Evolutionary conservation across 1,140 invertebrate genomes (phyloP).

Genomic region (Geopemphigus sp.): DNA sequence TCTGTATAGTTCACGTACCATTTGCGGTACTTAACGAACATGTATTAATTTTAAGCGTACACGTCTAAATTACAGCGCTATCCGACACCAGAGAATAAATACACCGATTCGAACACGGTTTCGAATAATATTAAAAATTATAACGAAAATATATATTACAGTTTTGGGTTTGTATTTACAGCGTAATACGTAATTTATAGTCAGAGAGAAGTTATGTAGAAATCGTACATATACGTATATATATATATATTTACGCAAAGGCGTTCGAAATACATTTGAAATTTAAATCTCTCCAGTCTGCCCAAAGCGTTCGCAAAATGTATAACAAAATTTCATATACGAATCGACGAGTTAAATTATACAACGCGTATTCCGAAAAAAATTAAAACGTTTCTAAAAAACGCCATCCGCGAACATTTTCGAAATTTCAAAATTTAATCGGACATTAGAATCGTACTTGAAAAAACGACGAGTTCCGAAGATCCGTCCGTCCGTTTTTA

Average conservation of each 20-base stretch:
- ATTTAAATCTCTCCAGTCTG: slow-evolving; percentile 7
- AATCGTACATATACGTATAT: too few relatives aligned
- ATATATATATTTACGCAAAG: background rate
- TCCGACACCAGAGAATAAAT: too few relatives aligned
- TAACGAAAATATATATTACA: background rate
- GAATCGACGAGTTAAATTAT: background rate
- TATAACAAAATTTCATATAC: background rate
- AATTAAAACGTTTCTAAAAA: slow-evolving; percentile 2
- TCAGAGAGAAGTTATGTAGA: background rate
- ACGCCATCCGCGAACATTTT: background rate
- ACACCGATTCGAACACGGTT: too few relatives aligned
- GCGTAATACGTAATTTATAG: slow-evolving; percentile 9
- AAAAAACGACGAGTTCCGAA: too few relatives aligned
- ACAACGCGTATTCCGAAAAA: background rate
- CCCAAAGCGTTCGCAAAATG: too few relatives aligned
- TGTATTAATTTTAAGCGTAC: too few relatives aligned
- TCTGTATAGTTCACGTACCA: too few relatives aligned
- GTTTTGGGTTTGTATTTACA: background rate
- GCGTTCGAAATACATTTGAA: background rate
- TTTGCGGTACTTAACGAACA: too few relatives aligned
- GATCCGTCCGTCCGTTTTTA: too few relatives aligned
- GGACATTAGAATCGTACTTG: too few relatives aligned
- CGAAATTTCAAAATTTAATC: background rate
- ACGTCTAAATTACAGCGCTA: too few relatives aligned
- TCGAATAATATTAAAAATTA: too few relatives aligned